Evolutionary conservation across 2,113 vertebrate species (phyloP), one percentile per base, ranked within the genome.

Genomic region (Hypocryptadius cinnamomeus): DNA sequence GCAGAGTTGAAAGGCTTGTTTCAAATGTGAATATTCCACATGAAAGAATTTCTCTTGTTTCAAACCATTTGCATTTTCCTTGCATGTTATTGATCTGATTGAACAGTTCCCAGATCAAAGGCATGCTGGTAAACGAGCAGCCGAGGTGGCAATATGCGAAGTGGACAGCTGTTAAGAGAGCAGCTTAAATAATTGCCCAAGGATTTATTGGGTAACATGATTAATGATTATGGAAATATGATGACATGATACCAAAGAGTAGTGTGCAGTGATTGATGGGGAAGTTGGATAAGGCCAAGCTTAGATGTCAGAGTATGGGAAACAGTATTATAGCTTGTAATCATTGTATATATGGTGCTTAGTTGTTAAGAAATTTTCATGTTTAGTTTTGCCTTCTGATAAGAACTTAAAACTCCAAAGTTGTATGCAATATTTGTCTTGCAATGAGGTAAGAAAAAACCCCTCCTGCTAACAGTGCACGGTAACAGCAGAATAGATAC

Each of bases 191-290:
- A 95, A 97, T 91, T 93, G 93, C 89, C 92, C 89, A 74, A 93
- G 87, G 80, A 96, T 96, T 89, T 96, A 81, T 73, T 91, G 92
- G 91, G 25, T 86, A 95, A 91, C 65, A 88, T 96, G 96, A 97
- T 97, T 96, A 96, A 97, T 96, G 97, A 91, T 95, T 94, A 92
- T 94, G 92, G 89, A 97, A 95, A 95, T 94, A 96, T 79, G 93
- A 97, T 96, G 92, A 94, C 89, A 88, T 33, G 89, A 93, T 94
- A 93, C 78, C 71, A 95, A 92, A 92, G 69, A 89, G 50, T 74
- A 86, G 81, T 30, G 57, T 44, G 81, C 71, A 84, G 65, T 94
- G 96, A 96, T 89, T 95, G 94, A 97, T 96, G 87, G 78, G 72
- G 50, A 94, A 92, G 70, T 37, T 71, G 82, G 79, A 84, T 81